Percentiles rank a stretch among this genome's conserved stretches.
These are phyloP conservation scores for Octodonta nipae DNA, from an alignment of 2,888 invertebrate species.

Conservation along the genomic window DNA sequence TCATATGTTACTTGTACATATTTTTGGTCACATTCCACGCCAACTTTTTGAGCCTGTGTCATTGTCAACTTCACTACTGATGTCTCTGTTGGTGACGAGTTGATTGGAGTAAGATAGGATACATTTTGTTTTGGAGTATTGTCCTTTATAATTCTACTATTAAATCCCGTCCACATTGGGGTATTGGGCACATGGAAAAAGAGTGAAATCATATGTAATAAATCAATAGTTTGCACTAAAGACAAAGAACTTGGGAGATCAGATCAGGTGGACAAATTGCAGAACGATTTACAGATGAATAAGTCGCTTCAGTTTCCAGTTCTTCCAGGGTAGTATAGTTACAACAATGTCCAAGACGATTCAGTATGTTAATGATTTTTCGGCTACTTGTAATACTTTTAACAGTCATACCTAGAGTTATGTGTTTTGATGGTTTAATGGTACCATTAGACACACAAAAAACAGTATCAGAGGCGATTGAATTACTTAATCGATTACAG, in stretches of 20 bases:
- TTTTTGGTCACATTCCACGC: conserved; percentile 14
- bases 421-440: conserved; percentile 8
- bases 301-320: conserved; percentile 11
- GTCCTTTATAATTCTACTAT: conserved; percentile 16
- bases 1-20: conserved; percentile 23
- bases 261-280: conserved; percentile 11
- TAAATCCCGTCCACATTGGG: conserved; percentile 25
- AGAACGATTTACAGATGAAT: conserved; percentile 4
- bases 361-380: conserved; percentile 11
- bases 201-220: conserved; percentile 16
- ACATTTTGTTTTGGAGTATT: conserved; percentile 16
- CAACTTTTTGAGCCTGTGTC: conserved; percentile 15
- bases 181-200: conserved; percentile 16
- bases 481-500: too few relatives aligned
- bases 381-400: conserved; percentile 11
- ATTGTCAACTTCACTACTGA: conserved; percentile 19
- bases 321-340: conserved; percentile 9
- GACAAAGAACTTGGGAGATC: neutral
- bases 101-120: conserved; percentile 22
- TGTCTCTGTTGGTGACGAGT: conserved; percentile 22
- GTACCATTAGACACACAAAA: too few relatives aligned
- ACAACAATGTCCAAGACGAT: conserved; percentile 10
- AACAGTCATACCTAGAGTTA: conserved; percentile 7
- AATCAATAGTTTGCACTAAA: conserved; percentile 8
- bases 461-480: too few relatives aligned